Base-by-base conservation (phyloP, 2,797 vertebrate genomes). In the Nasua narica region DNA sequence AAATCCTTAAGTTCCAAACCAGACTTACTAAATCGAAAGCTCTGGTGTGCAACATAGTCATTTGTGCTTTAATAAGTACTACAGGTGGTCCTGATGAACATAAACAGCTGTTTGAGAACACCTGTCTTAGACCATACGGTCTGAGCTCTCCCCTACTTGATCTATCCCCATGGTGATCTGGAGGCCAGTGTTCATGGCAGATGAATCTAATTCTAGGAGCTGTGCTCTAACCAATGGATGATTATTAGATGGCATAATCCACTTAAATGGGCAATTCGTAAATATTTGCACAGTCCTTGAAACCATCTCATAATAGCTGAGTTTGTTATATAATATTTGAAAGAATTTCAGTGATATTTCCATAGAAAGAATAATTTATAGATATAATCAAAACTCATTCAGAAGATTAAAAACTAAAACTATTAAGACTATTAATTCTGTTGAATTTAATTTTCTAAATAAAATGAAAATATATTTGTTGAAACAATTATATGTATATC, bases 371-470 rank as follows among this genome's bases (percentile, higher is more conserved):
- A 52, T 52, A 69, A 81, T 74, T 70, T 74, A 32, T 8, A 50
- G 14, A 58, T 81, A 25, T 1, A 92, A 54, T 13, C 23, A 14
- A 76, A 74, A 85, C 3, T 46, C 12, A 81, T 18, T 2, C 32
- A 54, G 12, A 82, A 87, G 62, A 70, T 56, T 52, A 86, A 62
- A 96, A 87, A 25, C 56, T 32, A 50, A 87, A 72, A 18, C 19
- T 67, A n/a, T 72, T 54, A 48, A 78, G 27, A 69, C 54, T 15
- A 92, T 32, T 83, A 65, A 40, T 87, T 84, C 25, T 67, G 5
- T 35, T 83, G 9, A 83, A 58, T 65, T 87, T 87, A 54, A 92
- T 78, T 93, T 96, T 16, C 32, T 79, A 79, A 87, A 90, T 23
- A 67, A 87, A 91, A 70, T 60, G 19, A 81, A 92, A 79, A 78